These are phyloP conservation scores for Colletes gigas DNA, from an alignment of 1,140 invertebrate genomes.

Conservation along the genomic window DNA sequence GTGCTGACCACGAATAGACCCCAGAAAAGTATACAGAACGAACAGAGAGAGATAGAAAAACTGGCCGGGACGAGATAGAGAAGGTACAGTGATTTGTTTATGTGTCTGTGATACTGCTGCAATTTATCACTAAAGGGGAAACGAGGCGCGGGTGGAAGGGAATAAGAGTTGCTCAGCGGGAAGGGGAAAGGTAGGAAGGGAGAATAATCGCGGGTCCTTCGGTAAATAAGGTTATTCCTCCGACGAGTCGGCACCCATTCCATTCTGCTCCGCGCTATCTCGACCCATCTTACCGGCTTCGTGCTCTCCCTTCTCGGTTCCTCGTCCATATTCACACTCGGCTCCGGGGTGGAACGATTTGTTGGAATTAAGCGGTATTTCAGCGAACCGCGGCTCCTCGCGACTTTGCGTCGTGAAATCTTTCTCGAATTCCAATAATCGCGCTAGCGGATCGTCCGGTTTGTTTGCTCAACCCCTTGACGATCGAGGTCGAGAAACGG, in stretches of 20 bases:
- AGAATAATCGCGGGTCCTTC: slow-evolving; percentile 43
- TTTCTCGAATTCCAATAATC: slow-evolving; percentile 36
- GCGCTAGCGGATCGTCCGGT: not conserved
- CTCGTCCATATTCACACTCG: slow-evolving; percentile 47
- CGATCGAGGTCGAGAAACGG: too few species aligned
- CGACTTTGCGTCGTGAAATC: slow-evolving; percentile 15
- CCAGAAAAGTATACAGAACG: not conserved
- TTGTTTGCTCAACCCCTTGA: not conserved
- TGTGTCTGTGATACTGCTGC: slow-evolving; percentile 24
- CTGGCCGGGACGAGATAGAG: not conserved
- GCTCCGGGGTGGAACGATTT: slow-evolving; percentile 29
- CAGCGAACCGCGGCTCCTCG: slow-evolving; percentile 2
- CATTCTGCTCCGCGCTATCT: slow-evolving; percentile 36
- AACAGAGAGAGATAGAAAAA: not conserved
- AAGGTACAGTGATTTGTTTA: slow-evolving; percentile 38
- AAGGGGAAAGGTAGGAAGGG: not conserved
- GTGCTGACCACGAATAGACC: not conserved
- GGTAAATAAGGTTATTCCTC: slow-evolving; percentile 56
- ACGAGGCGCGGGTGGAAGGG: not conserved
- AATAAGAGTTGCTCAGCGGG: not conserved
- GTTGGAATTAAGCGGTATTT: slow-evolving; percentile 51
- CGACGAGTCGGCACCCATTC: slow-evolving; percentile 34
- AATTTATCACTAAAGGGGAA: slow-evolving; percentile 33
- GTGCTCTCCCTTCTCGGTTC: slow-evolving; percentile 35
- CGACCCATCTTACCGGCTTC: slow-evolving; percentile 30